Percentiles rank a stretch among this genome's conserved stretches.
Conservation (phyloP, 2,113 vertebrate species). For the Eulacestoma nigropectus region DNA sequence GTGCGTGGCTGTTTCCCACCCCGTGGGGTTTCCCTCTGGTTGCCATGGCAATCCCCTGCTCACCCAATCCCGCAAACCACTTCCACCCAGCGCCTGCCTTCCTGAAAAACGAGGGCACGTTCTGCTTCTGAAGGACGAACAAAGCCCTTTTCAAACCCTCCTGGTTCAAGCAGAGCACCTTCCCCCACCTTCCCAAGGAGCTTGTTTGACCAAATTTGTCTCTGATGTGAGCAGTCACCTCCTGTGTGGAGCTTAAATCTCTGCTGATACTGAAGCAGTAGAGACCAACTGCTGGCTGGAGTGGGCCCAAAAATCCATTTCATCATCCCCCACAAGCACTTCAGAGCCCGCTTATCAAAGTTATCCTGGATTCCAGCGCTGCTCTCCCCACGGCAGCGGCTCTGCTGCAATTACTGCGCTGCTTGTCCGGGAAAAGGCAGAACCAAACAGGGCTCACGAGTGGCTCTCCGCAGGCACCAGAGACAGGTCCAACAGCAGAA, state of each 20-base stretch:
- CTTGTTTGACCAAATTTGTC: background rate
- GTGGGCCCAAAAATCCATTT: background rate
- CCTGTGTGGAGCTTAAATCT: background rate
- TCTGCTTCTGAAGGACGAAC: background rate
- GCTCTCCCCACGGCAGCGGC: background rate
- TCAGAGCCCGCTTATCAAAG: background rate
- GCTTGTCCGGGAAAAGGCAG: background rate
- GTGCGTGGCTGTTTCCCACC: background rate
- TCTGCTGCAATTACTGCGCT: background rate
- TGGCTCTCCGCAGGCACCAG: background rate
- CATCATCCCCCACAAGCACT: background rate
- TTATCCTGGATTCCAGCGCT: background rate
- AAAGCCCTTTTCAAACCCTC: background rate
- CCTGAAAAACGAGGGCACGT: background rate
- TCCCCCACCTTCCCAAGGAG: background rate
- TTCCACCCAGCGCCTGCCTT: background rate
- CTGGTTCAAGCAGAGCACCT: background rate
- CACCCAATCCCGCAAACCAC: background rate
- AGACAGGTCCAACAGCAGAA: background rate
- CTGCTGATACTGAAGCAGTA: background rate
- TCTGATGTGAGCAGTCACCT: background rate
- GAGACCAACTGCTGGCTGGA: constrained; percentile 4
- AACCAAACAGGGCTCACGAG: background rate
- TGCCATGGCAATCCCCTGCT: constrained; percentile 47
- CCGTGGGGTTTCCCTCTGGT: constrained; percentile 24